These are phyloP conservation scores for Gymnodraco acuticeps DNA, from an alignment of 2,797 vertebrate genomes.

Conservation along the genomic window DNA sequence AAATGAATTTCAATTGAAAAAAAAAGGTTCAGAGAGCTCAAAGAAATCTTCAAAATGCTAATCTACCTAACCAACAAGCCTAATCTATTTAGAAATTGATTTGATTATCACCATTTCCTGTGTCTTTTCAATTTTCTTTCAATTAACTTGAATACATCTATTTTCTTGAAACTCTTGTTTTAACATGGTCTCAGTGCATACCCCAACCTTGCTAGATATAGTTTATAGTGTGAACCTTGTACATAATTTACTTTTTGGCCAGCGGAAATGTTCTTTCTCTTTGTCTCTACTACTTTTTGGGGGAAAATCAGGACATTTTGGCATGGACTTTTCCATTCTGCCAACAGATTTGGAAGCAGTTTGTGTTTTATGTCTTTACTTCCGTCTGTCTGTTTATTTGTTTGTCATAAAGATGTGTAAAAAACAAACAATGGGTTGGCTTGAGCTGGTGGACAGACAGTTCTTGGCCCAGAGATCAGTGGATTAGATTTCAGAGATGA, in stretches of 20 bases:
- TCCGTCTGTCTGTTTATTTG: slow-evolving; percentile 73
- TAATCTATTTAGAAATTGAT: too few relatives aligned
- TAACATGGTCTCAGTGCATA: background rate
- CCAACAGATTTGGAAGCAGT: slow-evolving; percentile 70
- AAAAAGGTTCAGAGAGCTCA: background rate
- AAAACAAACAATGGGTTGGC: slow-evolving; percentile 49
- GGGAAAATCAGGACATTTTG: slow-evolving; percentile 40
- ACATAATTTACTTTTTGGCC: slow-evolving; percentile 5
- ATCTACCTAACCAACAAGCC: background rate
- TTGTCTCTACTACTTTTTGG: slow-evolving; percentile 29
- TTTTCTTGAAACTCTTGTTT: background rate
- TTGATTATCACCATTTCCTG: background rate
- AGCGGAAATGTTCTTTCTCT: slow-evolving; percentile 2
- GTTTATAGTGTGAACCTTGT: background rate
- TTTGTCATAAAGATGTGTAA: slow-evolving; percentile 65
- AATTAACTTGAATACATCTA: background rate
- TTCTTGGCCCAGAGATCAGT: slow-evolving; percentile 76
- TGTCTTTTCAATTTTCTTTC: background rate
- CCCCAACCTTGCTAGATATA: background rate
- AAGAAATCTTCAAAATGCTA: background rate
- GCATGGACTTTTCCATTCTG: slow-evolving; percentile 54
- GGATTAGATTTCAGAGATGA: slow-evolving; percentile 69
- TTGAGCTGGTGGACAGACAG: slow-evolving; percentile 52
- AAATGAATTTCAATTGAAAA: background rate
- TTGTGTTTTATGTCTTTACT: slow-evolving; percentile 56